These are phyloP conservation scores for Orthochromis malagaraziensis DNA, from an alignment of 2,113 vertebrate species.

Conservation along the genomic window DNA sequence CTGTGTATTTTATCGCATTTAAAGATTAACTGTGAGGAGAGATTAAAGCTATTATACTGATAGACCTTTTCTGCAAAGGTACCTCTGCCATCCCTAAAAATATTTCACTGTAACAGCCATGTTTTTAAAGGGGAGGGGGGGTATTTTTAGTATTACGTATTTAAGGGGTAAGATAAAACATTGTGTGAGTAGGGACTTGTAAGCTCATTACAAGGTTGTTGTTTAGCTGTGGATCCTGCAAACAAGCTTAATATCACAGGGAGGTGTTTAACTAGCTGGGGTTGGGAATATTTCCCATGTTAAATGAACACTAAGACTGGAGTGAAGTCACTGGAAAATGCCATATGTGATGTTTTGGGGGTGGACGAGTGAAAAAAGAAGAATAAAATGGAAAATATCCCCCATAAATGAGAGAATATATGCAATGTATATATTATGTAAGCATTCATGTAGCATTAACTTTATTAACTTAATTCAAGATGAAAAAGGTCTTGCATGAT, in stretches of 20 bases:
- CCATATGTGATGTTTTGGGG: background rate
- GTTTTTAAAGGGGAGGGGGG: background rate
- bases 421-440: background rate
- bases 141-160: background rate
- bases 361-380: background rate
- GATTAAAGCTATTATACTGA: background rate
- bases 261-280: background rate
- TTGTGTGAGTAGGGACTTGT: background rate
- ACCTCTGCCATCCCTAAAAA: background rate
- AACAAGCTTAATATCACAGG: background rate
- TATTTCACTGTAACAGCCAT: background rate
- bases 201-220: background rate
- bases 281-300: background rate
- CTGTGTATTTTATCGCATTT: background rate
- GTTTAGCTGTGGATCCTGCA: background rate
- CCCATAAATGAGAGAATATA: background rate
- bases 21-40: background rate
- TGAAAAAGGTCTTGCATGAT: background rate
- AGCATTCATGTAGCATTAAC: background rate
- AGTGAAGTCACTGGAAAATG: background rate
- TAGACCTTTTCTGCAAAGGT: background rate
- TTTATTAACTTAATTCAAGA: background rate
- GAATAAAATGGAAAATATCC: background rate
- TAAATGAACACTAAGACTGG: background rate
- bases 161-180: background rate